These are phyloP conservation scores for Dolichoris vasculosae DNA, from an alignment of 1,140 invertebrate genomes.

Conservation along the genomic window DNA sequence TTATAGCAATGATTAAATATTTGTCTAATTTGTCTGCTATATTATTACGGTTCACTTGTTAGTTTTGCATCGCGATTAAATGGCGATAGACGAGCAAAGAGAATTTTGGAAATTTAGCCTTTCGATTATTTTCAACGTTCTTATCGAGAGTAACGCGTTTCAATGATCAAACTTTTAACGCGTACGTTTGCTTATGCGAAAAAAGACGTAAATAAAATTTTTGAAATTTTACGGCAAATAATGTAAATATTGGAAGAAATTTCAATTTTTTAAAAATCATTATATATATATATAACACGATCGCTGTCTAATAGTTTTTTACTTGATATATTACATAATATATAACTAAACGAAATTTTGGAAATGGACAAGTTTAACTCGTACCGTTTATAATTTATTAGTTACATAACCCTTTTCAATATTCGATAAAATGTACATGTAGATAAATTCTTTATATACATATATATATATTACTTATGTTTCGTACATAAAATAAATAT, in stretches of 20 bases:
- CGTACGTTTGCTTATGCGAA: conserved; percentile 26
- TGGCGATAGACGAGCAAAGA: background rate
- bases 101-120: background rate
- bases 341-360: too few species aligned
- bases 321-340: too few species aligned
- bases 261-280: too few species aligned
- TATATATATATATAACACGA: too few species aligned
- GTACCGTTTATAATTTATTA: too few species aligned
- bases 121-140: conserved; percentile 23
- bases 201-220: conserved; percentile 12
- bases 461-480: too few species aligned
- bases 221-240: background rate
- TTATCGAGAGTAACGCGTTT: conserved; percentile 42
- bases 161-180: conserved; percentile 14
- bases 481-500: background rate
- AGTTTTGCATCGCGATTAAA: background rate
- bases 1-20: background rate
- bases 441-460: too few species aligned
- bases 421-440: too few species aligned
- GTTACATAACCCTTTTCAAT: too few species aligned
- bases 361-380: too few species aligned
- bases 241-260: background rate
- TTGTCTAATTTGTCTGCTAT: background rate
- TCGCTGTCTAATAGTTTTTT: too few species aligned
- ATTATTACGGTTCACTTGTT: background rate